phyloP scores from a whole-genome alignment of 2,888 invertebrate genomes.

The Gnatocerus cornutus region DNA sequence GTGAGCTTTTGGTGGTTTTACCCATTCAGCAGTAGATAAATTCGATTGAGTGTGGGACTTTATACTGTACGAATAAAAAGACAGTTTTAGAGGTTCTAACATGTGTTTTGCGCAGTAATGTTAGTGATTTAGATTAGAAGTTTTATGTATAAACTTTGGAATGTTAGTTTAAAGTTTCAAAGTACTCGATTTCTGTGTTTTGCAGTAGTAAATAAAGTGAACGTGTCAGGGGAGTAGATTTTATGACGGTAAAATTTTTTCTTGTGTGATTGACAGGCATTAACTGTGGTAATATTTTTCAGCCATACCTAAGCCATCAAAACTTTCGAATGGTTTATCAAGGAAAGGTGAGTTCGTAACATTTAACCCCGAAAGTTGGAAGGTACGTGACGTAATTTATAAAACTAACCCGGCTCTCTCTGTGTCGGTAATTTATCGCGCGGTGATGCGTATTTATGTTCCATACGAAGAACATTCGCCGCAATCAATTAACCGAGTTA shows the following conservation, averaged over 20 bases:
- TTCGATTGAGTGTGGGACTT: too few species aligned
- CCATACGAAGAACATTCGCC: constrained; percentile 36
- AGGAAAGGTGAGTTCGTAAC: constrained; percentile 54
- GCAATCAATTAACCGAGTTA: constrained; percentile 49
- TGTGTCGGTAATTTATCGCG: constrained; percentile 45
- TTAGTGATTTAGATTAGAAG: too few species aligned
- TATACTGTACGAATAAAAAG: too few species aligned
- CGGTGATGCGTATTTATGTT: constrained; percentile 50
- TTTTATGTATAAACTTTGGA: too few species aligned
- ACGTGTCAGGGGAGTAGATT: too few species aligned
- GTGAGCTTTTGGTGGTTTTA: too few species aligned
- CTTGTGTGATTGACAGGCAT: constrained; percentile 30
- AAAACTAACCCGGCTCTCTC: constrained; percentile 43
- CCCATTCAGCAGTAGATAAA: too few species aligned
- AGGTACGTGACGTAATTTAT: constrained; percentile 54
- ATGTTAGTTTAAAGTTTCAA: too few species aligned
- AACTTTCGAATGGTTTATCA: constrained; percentile 67
- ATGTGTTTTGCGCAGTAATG: too few species aligned
- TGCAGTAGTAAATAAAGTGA: too few species aligned
- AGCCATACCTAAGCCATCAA: constrained; percentile 66
- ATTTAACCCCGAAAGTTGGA: constrained; percentile 50
- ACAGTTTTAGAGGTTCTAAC: too few species aligned
- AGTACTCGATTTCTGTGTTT: too few species aligned
- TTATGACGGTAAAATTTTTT: not conserved
- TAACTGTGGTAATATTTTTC: constrained; percentile 52